A percentile compares a stretch with the other conserved stretches of the same genome.
Conservation (phyloP, 2,797 vertebrate species). For the Poecilia velifera region DNA sequence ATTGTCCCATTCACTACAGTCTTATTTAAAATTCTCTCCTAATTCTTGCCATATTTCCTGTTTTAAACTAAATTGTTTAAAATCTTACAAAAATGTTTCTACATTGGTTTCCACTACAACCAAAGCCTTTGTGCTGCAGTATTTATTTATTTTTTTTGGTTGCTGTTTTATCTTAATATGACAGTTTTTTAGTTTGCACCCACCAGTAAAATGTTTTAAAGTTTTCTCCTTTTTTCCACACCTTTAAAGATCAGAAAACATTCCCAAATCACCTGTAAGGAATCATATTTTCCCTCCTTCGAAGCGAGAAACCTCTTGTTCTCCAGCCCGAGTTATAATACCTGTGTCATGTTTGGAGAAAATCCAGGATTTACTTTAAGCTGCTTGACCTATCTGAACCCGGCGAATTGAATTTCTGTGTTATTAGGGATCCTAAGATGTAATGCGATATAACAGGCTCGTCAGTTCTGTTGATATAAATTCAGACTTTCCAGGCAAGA, state of each 20-base stretch:
- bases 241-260: constrained; percentile 28
- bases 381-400: constrained; percentile 36
- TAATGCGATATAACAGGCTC: constrained; percentile 14
- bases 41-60: not conserved
- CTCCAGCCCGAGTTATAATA: constrained; percentile 31
- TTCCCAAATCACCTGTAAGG: constrained; percentile 26
- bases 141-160: not conserved
- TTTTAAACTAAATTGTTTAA: not conserved
- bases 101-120: constrained; percentile 3
- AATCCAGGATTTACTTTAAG: constrained; percentile 55
- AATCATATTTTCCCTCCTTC: constrained; percentile 20
- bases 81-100: not conserved
- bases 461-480: constrained; percentile 5
- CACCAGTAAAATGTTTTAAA: not conserved
- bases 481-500: constrained; percentile 26
- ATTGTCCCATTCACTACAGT: not conserved
- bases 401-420: constrained; percentile 35
- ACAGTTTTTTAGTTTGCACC: not conserved
- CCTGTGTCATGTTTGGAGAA: constrained; percentile 37
- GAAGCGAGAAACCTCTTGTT: constrained; percentile 24
- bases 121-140: not conserved
- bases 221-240: not conserved
- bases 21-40: not conserved
- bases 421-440: constrained; percentile 42
- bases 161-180: constrained; percentile 19